phyloP scores from a whole-genome alignment of 2,113 vertebrate genomes.

The Furnarius figulus region DNA sequence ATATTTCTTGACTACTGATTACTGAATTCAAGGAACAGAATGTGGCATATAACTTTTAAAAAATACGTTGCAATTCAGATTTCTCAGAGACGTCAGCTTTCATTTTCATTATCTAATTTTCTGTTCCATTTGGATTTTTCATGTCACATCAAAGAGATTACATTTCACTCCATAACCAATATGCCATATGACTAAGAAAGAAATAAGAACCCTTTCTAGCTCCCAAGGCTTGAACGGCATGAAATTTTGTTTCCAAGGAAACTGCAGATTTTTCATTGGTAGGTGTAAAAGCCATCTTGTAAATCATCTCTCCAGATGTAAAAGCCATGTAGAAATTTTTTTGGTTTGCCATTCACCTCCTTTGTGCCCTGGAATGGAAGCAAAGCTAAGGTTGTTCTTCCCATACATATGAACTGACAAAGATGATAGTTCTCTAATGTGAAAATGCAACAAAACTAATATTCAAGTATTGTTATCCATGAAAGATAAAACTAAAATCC shows the following conservation, averaged over 20 bases:
- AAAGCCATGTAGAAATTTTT: not conserved
- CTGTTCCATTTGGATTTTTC: not conserved
- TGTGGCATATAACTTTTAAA: not conserved
- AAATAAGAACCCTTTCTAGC: not conserved
- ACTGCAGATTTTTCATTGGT: not conserved
- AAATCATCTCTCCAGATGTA: not conserved
- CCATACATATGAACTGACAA: not conserved
- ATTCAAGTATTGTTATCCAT: not conserved
- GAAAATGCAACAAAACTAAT: not conserved
- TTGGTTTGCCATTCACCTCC: not conserved
- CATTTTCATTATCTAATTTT: not conserved
- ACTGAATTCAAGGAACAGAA: not conserved
- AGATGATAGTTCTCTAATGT: not conserved
- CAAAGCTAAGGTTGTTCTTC: not conserved
- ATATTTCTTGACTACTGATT: not conserved
- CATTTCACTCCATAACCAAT: not conserved
- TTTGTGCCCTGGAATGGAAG: not conserved
- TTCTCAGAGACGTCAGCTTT: not conserved
- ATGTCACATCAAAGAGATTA: not conserved
- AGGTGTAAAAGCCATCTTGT: not conserved
- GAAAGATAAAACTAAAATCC: not conserved
- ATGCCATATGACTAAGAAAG: not conserved
- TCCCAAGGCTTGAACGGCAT: not conserved
- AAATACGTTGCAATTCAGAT: not conserved
- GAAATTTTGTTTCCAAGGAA: slow-evolving; percentile 48